Conservation (phyloP, 2,797 vertebrate species). For the Rhincodon typus region DNA sequence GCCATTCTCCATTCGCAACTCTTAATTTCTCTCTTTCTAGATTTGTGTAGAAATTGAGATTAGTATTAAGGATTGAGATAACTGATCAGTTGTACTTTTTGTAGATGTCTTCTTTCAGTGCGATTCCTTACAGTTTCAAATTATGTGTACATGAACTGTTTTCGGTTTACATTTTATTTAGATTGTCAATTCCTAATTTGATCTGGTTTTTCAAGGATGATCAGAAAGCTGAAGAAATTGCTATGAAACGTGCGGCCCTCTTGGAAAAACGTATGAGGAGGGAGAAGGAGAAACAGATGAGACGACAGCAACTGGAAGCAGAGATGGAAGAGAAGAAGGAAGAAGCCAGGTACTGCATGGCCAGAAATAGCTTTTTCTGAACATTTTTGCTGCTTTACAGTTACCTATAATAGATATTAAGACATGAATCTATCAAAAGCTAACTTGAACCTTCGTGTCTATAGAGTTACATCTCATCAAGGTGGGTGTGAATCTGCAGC, state of each 20-base stretch:
- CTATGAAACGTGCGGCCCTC: conserved; percentile 82
- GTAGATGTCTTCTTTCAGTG: neutral
- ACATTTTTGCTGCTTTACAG: neutral
- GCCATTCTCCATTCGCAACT: neutral
- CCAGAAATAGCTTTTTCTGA: neutral
- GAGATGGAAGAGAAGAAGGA: conserved; percentile 89
- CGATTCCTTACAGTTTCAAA: neutral
- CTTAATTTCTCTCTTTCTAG: neutral
- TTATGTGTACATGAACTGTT: neutral
- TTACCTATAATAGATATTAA: neutral
- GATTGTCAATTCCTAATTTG: neutral
- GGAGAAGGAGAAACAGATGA: conserved; percentile 83
- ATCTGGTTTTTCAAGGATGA: conserved; percentile 68
- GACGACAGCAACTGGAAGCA: conserved; percentile 81
- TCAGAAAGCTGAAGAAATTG: conserved; percentile 87
- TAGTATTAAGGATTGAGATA: neutral
- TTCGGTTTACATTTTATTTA: neutral
- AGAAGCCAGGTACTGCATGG: conserved; percentile 72
- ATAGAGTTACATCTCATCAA: neutral
- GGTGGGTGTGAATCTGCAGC: neutral
- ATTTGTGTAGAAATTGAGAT: neutral
- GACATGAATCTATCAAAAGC: neutral
- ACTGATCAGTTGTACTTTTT: neutral
- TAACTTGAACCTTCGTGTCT: neutral
- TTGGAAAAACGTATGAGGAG: conserved; percentile 87